These are phyloP conservation scores for Cheilosia urbana DNA, from an alignment of 2,888 invertebrate species.

Conservation along the genomic window DNA sequence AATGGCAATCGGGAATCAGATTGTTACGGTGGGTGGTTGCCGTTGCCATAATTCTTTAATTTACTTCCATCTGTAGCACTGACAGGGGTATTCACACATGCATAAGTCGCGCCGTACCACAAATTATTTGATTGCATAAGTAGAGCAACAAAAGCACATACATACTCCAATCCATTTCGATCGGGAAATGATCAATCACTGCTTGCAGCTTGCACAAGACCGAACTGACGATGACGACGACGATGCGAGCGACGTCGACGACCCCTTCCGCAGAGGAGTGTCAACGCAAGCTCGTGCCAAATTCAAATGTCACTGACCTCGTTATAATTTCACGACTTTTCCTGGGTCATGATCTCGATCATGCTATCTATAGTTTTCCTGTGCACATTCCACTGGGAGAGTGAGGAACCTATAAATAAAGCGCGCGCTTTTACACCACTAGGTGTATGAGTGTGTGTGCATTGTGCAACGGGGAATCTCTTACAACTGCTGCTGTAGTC, in stretches of 20 bases:
- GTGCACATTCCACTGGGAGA: conserved; percentile 42
- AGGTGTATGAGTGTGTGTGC: conserved; percentile 57
- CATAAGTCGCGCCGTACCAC: not conserved
- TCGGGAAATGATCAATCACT: conserved; percentile 51
- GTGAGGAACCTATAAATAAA: conserved; percentile 70
- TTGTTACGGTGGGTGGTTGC: conserved; percentile 72
- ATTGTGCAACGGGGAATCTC: conserved; percentile 17
- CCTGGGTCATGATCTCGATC: conserved; percentile 83
- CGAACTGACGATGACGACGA: conserved; percentile 22
- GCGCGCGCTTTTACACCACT: conserved; percentile 54
- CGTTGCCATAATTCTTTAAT: conserved; percentile 61
- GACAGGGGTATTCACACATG: not conserved
- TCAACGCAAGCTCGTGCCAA: conserved; percentile 71
- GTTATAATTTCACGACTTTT: conserved; percentile 81
- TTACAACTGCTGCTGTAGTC: conserved; percentile 22
- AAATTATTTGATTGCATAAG: conserved; percentile 62
- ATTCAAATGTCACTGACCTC: conserved; percentile 74
- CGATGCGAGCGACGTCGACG: not conserved
- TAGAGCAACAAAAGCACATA: conserved; percentile 18
- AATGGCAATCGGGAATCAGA: conserved; percentile 51
- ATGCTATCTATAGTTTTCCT: conserved; percentile 63
- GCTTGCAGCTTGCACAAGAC: not conserved
- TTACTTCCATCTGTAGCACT: conserved; percentile 40
- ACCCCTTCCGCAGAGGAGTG: conserved; percentile 40
- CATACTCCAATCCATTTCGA: conserved; percentile 25